Percentiles rank a stretch among this genome's conserved stretches.
These are phyloP conservation scores for Luperina testacea DNA, from an alignment of 2,888 invertebrate genomes.

Conservation along the genomic window DNA sequence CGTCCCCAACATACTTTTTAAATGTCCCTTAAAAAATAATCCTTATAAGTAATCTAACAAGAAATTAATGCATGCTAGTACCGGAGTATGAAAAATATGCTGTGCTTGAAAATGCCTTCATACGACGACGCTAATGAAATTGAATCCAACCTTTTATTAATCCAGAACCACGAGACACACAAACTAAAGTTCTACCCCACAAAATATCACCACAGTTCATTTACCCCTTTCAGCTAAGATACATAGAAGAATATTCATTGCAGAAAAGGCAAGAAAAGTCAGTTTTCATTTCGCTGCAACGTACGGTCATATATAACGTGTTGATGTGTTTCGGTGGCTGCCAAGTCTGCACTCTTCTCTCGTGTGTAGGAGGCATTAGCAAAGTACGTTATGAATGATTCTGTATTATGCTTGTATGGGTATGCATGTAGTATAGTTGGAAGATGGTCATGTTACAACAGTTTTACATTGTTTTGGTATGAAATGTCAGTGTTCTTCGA, in stretches of 20 bases:
- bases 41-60: background rate
- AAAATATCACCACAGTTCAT: conserved; percentile 49
- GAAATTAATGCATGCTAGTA: background rate
- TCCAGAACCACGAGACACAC: background rate
- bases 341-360: conserved; percentile 52
- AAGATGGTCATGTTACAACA: background rate
- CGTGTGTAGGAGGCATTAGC: conserved; percentile 50
- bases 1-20: background rate
- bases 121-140: conserved; percentile 14
- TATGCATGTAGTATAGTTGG: background rate
- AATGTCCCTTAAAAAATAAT: background rate
- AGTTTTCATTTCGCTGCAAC: conserved; percentile 50
- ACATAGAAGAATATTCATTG: conserved; percentile 45
- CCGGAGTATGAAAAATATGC: background rate
- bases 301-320: conserved; percentile 38
- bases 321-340: conserved; percentile 52
- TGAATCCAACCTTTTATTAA: conserved; percentile 9
- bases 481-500: background rate
- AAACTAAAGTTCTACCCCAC: background rate
- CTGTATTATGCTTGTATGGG: conserved; percentile 8
- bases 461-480: background rate
- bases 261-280: conserved; percentile 52
- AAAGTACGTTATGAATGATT: conserved; percentile 58
- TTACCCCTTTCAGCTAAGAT: conserved; percentile 49
- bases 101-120: conserved; percentile 6